Base-by-base conservation (phyloP, 2,888 invertebrate species). In the Microdon myrmicae region DNA sequence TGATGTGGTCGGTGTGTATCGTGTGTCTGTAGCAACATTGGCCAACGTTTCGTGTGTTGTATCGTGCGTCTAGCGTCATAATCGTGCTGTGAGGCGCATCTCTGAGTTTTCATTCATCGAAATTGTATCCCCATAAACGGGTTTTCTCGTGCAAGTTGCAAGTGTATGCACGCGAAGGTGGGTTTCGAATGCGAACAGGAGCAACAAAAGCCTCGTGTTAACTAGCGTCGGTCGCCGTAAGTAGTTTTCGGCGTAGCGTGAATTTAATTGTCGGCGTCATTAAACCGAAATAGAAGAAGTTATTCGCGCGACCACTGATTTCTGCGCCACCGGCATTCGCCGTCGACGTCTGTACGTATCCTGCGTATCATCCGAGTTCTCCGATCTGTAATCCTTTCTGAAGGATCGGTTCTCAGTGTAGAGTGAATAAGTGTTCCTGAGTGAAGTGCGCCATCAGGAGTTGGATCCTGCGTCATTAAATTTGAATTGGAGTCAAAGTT, bases 81-180 rank as follows among this genome's bases (percentile, higher is more conserved):
- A 25, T 47, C 19, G 44, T 43, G 41, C 31, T 56, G 48, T 38
- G 43, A 43, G 41, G 37, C 31, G 39, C 41, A 31, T 58, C 38
- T 48, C 25, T 32, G 28, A 51, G 31, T 55, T 58, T n/a, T 64
- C 64, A 64, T 64, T 64, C 64, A 64, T 64, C 45, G 58, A 45
- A 41, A 43, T 58, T 43, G 53, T 58, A 41, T 41, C 37, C 41
- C 47, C 32, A 26, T 10, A 64, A 64, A 58, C 64, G 22, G 58
- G 58, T 64, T 58, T 51, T 56, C 31, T 44, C 34, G 26, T 47
- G 51, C 45, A 56, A 17, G 16, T 32, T 49, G 23, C 32, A 45
- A 32, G 55, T 35, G 39, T 38, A 23, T 53, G 47, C 35, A n/a
- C n/a, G 49, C 20, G 44, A 14, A 44, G 43, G 37, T 51, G 37